Evolutionary conservation across 2,113 vertebrate genomes (phyloP).

Genomic region (Trogon melanurus): DNA sequence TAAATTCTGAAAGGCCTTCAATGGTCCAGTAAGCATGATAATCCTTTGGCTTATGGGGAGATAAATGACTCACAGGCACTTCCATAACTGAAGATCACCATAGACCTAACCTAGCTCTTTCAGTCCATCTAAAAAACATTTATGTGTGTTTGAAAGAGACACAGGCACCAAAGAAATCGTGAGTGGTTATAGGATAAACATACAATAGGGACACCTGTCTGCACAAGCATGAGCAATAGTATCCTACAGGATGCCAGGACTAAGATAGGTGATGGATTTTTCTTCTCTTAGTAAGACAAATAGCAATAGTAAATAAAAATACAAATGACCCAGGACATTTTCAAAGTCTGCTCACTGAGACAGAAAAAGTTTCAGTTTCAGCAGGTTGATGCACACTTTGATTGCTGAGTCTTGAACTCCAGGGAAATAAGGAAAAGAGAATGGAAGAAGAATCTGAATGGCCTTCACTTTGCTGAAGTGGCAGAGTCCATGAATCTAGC

Average conservation of each 20-base stretch:
- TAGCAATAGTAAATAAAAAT: not conserved
- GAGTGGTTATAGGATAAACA: not conserved
- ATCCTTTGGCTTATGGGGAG: not conserved
- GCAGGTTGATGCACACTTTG: constrained; percentile 19
- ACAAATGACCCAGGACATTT: not conserved
- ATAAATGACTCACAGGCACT: not conserved
- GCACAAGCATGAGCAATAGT: not conserved
- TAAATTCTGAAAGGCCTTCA: constrained; percentile 21
- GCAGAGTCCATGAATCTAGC: constrained; percentile 30
- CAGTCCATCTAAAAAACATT: not conserved
- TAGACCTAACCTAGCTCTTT: not conserved
- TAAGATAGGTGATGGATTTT: not conserved
- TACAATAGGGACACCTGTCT: not conserved
- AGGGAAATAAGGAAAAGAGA: constrained; percentile 52
- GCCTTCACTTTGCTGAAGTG: not conserved
- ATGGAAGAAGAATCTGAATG: constrained; percentile 36
- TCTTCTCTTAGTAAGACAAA: not conserved
- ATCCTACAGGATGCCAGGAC: not conserved
- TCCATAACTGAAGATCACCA: not conserved
- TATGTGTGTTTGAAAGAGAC: not conserved
- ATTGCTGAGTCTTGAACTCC: constrained; percentile 44
- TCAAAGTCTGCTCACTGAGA: not conserved
- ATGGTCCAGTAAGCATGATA: not conserved
- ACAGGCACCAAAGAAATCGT: not conserved
- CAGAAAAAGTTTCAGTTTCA: constrained; percentile 37